phyloP scores from a whole-genome alignment of 2,888 invertebrate species.

The Mayetiola destructor region DNA sequence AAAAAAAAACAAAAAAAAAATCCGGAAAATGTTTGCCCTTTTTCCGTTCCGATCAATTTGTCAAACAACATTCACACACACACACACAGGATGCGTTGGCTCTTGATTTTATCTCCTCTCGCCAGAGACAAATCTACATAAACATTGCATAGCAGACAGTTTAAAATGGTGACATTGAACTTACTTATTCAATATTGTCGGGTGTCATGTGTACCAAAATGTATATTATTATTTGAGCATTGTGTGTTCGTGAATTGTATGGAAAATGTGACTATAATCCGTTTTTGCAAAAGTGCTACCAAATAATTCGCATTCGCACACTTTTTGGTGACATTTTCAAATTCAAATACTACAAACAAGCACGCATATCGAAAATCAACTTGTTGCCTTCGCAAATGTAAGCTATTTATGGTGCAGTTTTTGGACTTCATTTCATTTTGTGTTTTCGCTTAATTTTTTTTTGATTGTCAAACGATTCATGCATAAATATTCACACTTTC shows the following conservation, averaged over 20 bases:
- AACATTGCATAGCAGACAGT: background rate
- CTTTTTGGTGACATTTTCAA: background rate
- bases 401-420: background rate
- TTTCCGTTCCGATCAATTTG: background rate
- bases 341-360: background rate
- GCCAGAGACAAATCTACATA: background rate
- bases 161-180: constrained; percentile 9
- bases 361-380: background rate
- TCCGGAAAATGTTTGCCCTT: background rate
- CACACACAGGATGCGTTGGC: background rate
- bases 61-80: background rate
- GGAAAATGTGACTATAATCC: too few species aligned
- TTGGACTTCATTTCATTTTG: constrained; percentile 9
- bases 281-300: constrained; percentile 7
- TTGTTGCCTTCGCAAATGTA: constrained; percentile 4
- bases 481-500: constrained; percentile 13
- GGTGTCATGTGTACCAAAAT: constrained; percentile 9
- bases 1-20: too few species aligned
- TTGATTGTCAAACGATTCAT: constrained; percentile 2
- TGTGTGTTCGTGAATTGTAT: too few species aligned
- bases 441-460: too few species aligned
- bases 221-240: too few species aligned
- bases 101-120: background rate
- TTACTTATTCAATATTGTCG: constrained; percentile 4
- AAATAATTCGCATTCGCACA: background rate